These are phyloP conservation scores for Nothoprocta pentlandii DNA, from an alignment of 2,113 vertebrate species.

Conservation along the genomic window DNA sequence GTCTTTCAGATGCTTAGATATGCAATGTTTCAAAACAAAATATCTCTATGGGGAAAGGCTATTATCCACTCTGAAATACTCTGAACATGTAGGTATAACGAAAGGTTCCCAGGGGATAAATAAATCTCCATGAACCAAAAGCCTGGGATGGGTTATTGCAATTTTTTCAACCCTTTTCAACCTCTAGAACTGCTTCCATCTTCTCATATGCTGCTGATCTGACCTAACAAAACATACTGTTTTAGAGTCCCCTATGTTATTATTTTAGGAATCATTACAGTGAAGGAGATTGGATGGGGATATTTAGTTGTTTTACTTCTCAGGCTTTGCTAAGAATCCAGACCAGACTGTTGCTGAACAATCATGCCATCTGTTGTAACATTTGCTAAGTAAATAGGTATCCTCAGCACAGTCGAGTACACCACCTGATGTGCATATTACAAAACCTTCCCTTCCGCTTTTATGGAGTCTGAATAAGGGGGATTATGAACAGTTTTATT, in stretches of 20 bases:
- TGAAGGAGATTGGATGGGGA: neutral
- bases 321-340: neutral
- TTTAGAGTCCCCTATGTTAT: neutral
- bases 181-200: neutral
- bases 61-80: neutral
- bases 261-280: neutral
- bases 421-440: neutral
- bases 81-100: neutral
- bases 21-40: slow-evolving; percentile 42
- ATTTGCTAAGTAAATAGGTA: slow-evolving; percentile 22
- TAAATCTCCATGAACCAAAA: slow-evolving; percentile 18
- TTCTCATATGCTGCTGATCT: slow-evolving; percentile 16
- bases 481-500: neutral
- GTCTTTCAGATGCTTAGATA: slow-evolving; percentile 33
- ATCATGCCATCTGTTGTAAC: slow-evolving; percentile 26
- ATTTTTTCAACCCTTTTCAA: slow-evolving; percentile 24
- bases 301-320: neutral
- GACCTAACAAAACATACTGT: neutral
- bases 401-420: neutral
- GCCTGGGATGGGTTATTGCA: slow-evolving; percentile 4
- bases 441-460: neutral
- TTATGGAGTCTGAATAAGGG: neutral
- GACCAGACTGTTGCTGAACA: neutral
- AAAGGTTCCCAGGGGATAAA: slow-evolving; percentile 51
- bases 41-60: neutral